phyloP scores from a whole-genome alignment of 2,888 invertebrate species.

The Alentia gelatinosa region DNA sequence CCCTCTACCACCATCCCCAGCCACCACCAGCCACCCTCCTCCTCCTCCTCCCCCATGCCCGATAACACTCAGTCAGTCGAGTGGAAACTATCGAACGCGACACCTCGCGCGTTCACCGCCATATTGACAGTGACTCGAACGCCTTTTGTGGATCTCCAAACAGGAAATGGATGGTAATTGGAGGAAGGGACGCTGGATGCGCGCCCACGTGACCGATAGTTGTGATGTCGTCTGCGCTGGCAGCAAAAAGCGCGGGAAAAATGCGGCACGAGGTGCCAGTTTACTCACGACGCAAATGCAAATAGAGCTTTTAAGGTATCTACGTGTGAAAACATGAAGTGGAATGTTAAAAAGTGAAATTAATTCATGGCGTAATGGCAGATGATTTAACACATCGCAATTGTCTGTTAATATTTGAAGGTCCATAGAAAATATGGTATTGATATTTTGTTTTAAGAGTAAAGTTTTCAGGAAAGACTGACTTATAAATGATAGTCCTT shows the following conservation, averaged over 20 bases:
- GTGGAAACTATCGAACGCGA: not conserved
- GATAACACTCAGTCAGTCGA: not conserved
- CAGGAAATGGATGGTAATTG: conserved; percentile 26
- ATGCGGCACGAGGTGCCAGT: not conserved
- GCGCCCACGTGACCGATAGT: not conserved
- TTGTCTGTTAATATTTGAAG: too few relatives aligned
- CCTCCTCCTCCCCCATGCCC: not conserved
- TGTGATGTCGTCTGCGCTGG: not conserved
- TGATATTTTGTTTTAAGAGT: too few relatives aligned
- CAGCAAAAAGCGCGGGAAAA: not conserved
- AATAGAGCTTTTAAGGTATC: not conserved
- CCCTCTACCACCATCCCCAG: too few relatives aligned
- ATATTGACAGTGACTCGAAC: not conserved
- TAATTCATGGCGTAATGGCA: not conserved
- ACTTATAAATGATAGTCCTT: too few relatives aligned
- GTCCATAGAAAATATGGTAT: too few relatives aligned
- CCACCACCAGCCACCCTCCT: too few relatives aligned
- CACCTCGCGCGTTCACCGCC: not conserved
- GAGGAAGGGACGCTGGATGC: not conserved
- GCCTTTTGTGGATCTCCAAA: not conserved
- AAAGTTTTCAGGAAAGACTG: too few relatives aligned
- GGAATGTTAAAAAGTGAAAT: not conserved
- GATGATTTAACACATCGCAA: not conserved
- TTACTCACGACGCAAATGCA: not conserved
- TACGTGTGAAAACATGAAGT: not conserved